Evolutionary conservation across 1,140 invertebrate species (phyloP).

Genomic region (Rhopalosiphum maidis): DNA sequence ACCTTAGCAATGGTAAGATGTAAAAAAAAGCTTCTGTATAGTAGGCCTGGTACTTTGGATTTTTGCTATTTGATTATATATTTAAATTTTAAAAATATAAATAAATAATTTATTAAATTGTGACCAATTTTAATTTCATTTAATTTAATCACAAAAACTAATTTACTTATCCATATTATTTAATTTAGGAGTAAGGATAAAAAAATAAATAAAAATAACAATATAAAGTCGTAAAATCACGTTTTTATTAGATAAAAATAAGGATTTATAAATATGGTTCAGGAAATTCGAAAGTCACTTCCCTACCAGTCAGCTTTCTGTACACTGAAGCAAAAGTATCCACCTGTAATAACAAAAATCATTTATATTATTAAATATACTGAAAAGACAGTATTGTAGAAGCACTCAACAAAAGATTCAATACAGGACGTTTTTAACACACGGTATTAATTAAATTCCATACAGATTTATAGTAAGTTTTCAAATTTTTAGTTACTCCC

Average conservation of each 20-base stretch:
- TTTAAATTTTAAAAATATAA: neutral
- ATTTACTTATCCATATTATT: neutral
- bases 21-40: too few relatives aligned
- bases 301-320: slow-evolving; percentile 98
- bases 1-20: too few relatives aligned
- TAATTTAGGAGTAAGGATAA: neutral
- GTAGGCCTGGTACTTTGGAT: too few relatives aligned
- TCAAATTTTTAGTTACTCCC: too few relatives aligned
- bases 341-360: slow-evolving; percentile 72
- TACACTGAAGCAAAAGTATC: slow-evolving; percentile 98
- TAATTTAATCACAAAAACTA: neutral
- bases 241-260: slow-evolving; percentile 61
- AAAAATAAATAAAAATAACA: neutral
- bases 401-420: too few relatives aligned
- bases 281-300: slow-evolving; percentile 98
- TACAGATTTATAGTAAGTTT: too few relatives aligned
- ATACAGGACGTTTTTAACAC: too few relatives aligned
- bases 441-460: too few relatives aligned
- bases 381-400: too few relatives aligned
- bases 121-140: neutral
- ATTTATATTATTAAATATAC: neutral
- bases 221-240: neutral
- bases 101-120: neutral
- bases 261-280: slow-evolving; percentile 88
- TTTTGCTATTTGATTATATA: too few relatives aligned